Evolutionary conservation across 1,140 invertebrate genomes (phyloP).

Genomic region (Anadara kagoshimensis): DNA sequence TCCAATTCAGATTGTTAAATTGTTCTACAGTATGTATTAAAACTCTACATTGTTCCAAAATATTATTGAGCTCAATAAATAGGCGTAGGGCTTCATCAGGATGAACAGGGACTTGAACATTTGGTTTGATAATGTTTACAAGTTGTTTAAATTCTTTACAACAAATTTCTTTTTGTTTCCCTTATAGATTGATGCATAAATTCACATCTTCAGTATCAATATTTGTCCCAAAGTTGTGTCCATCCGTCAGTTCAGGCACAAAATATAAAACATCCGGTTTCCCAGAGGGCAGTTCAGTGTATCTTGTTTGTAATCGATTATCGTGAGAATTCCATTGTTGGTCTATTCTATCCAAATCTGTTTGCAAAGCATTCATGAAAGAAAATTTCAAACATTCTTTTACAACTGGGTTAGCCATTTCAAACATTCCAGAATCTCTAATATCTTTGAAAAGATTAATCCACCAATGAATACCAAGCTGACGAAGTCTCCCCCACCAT

Average conservation of each 20-base stretch:
- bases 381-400: not conserved
- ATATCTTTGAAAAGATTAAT: constrained; percentile 10
- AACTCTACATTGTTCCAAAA: no score
- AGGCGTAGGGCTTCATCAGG: no score
- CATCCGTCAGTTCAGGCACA: not conserved
- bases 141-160: no score
- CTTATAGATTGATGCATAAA: no score
- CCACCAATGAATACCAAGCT: constrained; percentile 1
- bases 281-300: not conserved
- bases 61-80: no score
- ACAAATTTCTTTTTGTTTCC: no score
- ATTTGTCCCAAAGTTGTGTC: not conserved
- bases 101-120: no score
- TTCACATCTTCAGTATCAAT: not conserved
- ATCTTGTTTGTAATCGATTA: not conserved
- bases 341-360: not conserved
- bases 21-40: no score
- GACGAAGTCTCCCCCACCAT: constrained; percentile 5
- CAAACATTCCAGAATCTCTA: not conserved
- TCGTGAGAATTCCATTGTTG: constrained; percentile 10
- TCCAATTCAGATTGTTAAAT: no score
- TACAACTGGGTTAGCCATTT: not conserved
- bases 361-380: not conserved
- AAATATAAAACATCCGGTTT: constrained; percentile 8
- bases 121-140: no score